A percentile compares a stretch with the other conserved stretches of the same genome.
These are phyloP conservation scores for Exocentrus adspersus DNA, from an alignment of 2,888 invertebrate genomes.

Conservation along the genomic window DNA sequence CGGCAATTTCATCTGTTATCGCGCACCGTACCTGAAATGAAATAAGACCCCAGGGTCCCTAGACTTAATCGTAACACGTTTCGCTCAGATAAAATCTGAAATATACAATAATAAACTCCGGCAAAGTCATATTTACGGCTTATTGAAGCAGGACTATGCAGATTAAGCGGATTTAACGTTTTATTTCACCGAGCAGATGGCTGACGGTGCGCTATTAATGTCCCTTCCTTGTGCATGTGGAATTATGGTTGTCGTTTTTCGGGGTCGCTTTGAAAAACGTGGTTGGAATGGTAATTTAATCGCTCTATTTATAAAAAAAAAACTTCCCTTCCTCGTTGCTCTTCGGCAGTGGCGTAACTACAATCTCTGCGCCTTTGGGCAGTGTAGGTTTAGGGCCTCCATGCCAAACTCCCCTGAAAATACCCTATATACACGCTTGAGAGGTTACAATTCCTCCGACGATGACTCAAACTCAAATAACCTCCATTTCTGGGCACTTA, in stretches of 20 bases:
- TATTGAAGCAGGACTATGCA: slow-evolving; percentile 42
- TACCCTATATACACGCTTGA: too few species aligned
- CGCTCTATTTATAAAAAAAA: too few species aligned
- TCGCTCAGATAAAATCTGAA: slow-evolving; percentile 31
- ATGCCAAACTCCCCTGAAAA: too few species aligned
- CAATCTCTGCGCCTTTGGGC: too few species aligned
- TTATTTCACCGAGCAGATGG: slow-evolving; percentile 29
- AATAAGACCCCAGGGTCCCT: slow-evolving; percentile 27
- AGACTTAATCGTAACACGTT: slow-evolving; percentile 30
- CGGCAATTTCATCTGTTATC: slow-evolving; percentile 19
- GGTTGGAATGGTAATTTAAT: slow-evolving; percentile 36
- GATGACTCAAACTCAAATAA: too few species aligned
- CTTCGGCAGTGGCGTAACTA: too few species aligned
- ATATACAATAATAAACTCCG: slow-evolving; percentile 37
- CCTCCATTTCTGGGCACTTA: too few species aligned
- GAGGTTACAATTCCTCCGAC: too few species aligned
- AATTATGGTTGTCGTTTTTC: slow-evolving; percentile 41
- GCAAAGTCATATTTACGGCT: slow-evolving; percentile 41
- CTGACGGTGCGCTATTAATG: slow-evolving; percentile 30
- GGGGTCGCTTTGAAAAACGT: slow-evolving; percentile 28
- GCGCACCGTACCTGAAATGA: slow-evolving; percentile 19
- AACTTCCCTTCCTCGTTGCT: too few species aligned
- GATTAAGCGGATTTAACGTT: slow-evolving; percentile 38
- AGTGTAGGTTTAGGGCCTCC: too few species aligned
- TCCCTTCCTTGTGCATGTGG: slow-evolving; percentile 39